These are phyloP conservation scores for Calameuta idolon DNA, from an alignment of 2,888 invertebrate genomes.

Conservation along the genomic window DNA sequence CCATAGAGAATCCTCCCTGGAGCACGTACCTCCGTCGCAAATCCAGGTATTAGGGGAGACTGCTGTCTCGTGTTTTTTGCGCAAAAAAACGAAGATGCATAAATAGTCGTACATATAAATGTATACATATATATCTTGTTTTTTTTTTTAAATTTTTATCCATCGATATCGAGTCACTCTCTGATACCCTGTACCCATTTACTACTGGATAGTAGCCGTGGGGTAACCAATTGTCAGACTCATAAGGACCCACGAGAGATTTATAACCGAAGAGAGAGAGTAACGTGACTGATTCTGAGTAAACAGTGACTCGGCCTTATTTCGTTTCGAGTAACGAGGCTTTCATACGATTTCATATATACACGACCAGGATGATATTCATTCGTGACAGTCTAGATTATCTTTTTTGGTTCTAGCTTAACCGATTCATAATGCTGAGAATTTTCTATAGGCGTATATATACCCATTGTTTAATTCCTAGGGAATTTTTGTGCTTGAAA, in stretches of 20 bases:
- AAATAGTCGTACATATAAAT: background rate
- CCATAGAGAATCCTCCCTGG: conserved; percentile 5
- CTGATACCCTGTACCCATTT: background rate
- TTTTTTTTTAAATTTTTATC: background rate
- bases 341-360: background rate
- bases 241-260: background rate
- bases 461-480: background rate
- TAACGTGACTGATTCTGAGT: background rate
- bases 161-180: background rate
- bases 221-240: background rate
- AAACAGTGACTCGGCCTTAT: background rate
- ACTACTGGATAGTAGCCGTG: background rate
- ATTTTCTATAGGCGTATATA: background rate
- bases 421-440: background rate
- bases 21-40: conserved; percentile 3
- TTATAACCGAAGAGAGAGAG: background rate
- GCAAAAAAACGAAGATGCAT: background rate
- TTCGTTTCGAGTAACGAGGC: background rate
- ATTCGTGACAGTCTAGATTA: background rate
- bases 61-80: background rate
- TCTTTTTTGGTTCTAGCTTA: background rate
- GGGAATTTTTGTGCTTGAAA: background rate
- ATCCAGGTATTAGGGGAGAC: background rate
- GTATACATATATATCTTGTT: too few relatives aligned
- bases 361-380: background rate